These are phyloP conservation scores for Lindbergichthys nudifrons DNA, from an alignment of 2,797 vertebrate species.

Conservation along the genomic window DNA sequence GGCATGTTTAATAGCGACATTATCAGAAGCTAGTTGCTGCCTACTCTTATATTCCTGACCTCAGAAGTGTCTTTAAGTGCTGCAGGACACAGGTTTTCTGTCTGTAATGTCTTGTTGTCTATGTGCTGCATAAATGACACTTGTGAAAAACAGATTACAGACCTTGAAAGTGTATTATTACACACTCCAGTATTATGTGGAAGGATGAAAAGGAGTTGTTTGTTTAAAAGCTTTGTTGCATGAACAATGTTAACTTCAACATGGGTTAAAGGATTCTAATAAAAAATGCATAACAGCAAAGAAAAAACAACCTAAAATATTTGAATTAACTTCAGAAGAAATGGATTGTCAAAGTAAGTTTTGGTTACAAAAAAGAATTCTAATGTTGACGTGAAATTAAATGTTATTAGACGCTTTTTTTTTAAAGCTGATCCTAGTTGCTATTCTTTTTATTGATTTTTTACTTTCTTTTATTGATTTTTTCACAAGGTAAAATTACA, in stretches of 20 bases:
- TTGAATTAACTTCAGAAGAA: neutral
- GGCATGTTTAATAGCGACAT: constrained; percentile 9
- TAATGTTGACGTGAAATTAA: neutral
- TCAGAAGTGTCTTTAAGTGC: neutral
- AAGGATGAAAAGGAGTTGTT: neutral
- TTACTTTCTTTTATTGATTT: too few relatives aligned
- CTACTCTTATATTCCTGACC: neutral
- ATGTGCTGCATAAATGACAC: neutral
- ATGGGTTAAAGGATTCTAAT: neutral
- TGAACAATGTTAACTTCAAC: neutral
- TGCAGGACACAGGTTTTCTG: neutral
- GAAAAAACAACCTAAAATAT: neutral
- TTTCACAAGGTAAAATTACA: too few relatives aligned
- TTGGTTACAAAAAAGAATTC: neutral
- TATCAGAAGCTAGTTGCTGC: neutral
- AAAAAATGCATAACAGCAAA: neutral
- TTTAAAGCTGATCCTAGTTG: too few relatives aligned
- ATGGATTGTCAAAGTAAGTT: neutral
- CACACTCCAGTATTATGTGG: neutral
- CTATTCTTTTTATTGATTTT: too few relatives aligned
- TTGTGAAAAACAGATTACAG: neutral
- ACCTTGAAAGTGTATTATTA: constrained; percentile 18
- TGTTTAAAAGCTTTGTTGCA: neutral
- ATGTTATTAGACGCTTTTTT: too few relatives aligned
- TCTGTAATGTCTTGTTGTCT: constrained; percentile 17